Conservation (phyloP, 1,140 invertebrate species). For the Stenopsyche tienmushanensis region DNA sequence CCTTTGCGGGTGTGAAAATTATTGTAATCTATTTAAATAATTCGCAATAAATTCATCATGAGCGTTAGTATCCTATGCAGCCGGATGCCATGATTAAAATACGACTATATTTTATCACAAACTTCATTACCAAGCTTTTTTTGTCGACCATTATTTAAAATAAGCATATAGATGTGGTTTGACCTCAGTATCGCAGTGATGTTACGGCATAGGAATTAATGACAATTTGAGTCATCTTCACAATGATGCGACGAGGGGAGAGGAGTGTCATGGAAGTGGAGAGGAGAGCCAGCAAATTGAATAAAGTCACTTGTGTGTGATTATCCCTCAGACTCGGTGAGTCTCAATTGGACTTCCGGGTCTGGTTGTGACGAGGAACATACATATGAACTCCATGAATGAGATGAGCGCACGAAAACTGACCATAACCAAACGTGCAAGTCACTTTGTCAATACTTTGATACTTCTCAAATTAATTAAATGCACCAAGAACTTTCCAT, state of each 20-base stretch:
- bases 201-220: constrained; percentile 7
- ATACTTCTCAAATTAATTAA: too few relatives aligned
- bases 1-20: too few relatives aligned
- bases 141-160: too few relatives aligned
- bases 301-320: constrained; percentile 27
- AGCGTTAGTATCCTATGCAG: too few relatives aligned
- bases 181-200: neutral
- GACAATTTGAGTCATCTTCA: constrained; percentile 19
- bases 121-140: too few relatives aligned
- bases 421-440: neutral
- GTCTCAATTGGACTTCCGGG: constrained; percentile 25
- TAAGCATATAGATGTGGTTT: too few relatives aligned
- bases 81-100: too few relatives aligned
- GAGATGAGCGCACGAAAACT: constrained; percentile 6
- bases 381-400: too few relatives aligned
- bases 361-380: neutral
- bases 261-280: constrained; percentile 2
- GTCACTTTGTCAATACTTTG: neutral
- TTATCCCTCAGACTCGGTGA: constrained; percentile 18
- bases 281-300: constrained; percentile 10
- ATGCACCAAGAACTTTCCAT: neutral
- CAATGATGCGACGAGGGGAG: neutral
- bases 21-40: too few relatives aligned
- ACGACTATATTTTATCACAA: too few relatives aligned
- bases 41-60: too few relatives aligned